Evolutionary conservation across 1,140 invertebrate genomes (phyloP).

Genomic region (Akabosia matsudoensis): DNA sequence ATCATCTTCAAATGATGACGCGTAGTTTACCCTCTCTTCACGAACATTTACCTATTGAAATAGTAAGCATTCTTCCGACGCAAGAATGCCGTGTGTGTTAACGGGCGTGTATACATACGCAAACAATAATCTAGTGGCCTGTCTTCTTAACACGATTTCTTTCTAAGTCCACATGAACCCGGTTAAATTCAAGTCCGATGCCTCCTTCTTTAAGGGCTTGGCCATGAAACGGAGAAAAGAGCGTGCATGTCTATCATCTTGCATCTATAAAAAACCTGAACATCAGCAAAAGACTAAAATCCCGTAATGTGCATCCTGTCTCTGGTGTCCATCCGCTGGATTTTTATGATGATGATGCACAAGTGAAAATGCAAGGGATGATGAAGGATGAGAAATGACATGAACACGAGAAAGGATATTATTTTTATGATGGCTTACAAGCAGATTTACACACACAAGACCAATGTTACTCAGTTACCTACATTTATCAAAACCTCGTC

Average conservation of each 20-base stretch:
- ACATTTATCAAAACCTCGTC: background rate
- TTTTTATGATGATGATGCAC: background rate
- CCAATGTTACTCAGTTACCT: background rate
- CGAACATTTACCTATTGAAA: too few species aligned
- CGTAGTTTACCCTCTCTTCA: too few species aligned
- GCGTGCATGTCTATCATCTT: slow-evolving; percentile 11
- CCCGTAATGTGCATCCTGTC: slow-evolving; percentile 14
- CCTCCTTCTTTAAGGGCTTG: background rate
- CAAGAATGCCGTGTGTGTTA: too few species aligned
- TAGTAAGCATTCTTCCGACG: too few species aligned
- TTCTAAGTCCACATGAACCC: background rate
- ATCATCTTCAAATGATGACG: background rate
- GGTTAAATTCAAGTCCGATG: too few species aligned
- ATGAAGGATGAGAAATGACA: background rate
- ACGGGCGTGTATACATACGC: background rate
- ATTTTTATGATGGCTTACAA: background rate
- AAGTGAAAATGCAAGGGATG: background rate
- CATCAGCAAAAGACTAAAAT: background rate
- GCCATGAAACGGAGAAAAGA: background rate
- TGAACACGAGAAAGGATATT: background rate
- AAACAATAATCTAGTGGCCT: too few species aligned
- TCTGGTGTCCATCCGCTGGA: background rate
- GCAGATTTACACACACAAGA: background rate
- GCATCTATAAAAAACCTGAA: background rate
- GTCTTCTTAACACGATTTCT: background rate